Evolutionary conservation across 2,797 vertebrate genomes (phyloP).

Genomic region (Chelmon rostratus): DNA sequence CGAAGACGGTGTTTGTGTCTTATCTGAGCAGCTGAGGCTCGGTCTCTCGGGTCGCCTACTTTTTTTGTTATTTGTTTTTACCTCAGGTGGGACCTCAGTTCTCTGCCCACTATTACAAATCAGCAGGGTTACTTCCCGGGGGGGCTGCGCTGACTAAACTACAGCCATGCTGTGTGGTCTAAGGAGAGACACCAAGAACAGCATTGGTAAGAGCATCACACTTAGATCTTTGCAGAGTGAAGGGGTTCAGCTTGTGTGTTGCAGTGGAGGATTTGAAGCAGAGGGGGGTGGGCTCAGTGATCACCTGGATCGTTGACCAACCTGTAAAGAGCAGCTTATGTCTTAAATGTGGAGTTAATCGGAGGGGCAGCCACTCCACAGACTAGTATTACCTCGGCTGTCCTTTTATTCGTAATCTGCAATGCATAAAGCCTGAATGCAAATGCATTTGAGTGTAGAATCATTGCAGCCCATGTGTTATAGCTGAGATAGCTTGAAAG

Average conservation of each 20-base stretch:
- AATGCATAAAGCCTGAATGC: not conserved
- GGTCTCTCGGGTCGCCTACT: slow-evolving; percentile 31
- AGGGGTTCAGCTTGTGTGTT: slow-evolving; percentile 21
- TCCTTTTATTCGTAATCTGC: not conserved
- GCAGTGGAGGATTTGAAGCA: slow-evolving; percentile 22
- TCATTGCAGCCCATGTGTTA: slow-evolving; percentile 4
- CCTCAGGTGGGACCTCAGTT: slow-evolving; percentile 60
- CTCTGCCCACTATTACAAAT: slow-evolving; percentile 53
- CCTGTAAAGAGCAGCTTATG: slow-evolving; percentile 18
- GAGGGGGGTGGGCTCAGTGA: slow-evolving; percentile 18
- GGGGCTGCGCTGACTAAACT: slow-evolving; percentile 67
- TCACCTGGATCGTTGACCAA: slow-evolving; percentile 4
- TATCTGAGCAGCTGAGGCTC: slow-evolving; percentile 60
- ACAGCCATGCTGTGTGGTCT: slow-evolving; percentile 88
- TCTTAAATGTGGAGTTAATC: slow-evolving; percentile 15
- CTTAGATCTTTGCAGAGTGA: slow-evolving; percentile 40
- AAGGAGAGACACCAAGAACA: slow-evolving; percentile 84
- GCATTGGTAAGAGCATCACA: slow-evolving; percentile 80
- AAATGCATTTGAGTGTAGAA: not conserved
- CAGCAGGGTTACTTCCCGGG: slow-evolving; percentile 62
- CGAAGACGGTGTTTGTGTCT: slow-evolving; percentile 52
- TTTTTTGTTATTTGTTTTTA: not conserved
- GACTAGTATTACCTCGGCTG: not conserved
- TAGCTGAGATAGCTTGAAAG: slow-evolving; percentile 10
- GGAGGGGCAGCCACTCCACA: not conserved